phyloP scores from a whole-genome alignment of 1,140 invertebrate species.

The Telenomus remus region DNA sequence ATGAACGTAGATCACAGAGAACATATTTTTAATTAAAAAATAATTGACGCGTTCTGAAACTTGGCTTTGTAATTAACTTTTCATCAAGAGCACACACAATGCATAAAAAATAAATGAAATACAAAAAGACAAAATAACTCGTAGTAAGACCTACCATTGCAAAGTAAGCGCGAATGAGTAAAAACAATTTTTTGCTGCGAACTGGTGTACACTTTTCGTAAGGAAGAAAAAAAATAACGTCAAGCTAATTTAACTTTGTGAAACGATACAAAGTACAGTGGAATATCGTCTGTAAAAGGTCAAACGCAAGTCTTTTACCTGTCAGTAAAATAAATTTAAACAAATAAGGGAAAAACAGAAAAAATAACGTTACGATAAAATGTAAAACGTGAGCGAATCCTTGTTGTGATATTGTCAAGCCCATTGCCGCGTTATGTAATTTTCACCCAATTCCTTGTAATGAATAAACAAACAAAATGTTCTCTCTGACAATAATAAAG shows the following conservation, averaged over 20 bases:
- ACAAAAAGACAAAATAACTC: no score
- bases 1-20: no score
- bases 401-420: conserved; percentile 35
- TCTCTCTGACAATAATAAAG: conserved; percentile 44
- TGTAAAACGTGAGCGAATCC: conserved; percentile 1
- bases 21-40: no score
- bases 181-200: conserved; percentile 7
- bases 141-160: no score
- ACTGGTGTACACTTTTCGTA: background rate
- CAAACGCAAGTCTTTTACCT: conserved; percentile 17
- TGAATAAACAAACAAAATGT: conserved; percentile 5
- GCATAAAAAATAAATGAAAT: no score
- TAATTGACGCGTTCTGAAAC: no score
- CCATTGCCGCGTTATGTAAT: conserved; percentile 24
- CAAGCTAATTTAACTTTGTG: conserved; percentile 41
- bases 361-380: background rate
- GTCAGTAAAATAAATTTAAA: conserved; percentile 14
- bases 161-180: no score
- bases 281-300: conserved; percentile 24
- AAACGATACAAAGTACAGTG: conserved; percentile 36
- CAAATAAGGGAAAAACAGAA: background rate
- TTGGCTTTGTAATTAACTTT: no score
- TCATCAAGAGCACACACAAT: no score
- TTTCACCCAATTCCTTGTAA: conserved; percentile 30
- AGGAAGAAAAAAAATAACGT: conserved; percentile 16